Percentiles rank a stretch among this genome's conserved stretches.
These are phyloP conservation scores for Helleia helle DNA, from an alignment of 2,888 invertebrate species.

Conservation along the genomic window DNA sequence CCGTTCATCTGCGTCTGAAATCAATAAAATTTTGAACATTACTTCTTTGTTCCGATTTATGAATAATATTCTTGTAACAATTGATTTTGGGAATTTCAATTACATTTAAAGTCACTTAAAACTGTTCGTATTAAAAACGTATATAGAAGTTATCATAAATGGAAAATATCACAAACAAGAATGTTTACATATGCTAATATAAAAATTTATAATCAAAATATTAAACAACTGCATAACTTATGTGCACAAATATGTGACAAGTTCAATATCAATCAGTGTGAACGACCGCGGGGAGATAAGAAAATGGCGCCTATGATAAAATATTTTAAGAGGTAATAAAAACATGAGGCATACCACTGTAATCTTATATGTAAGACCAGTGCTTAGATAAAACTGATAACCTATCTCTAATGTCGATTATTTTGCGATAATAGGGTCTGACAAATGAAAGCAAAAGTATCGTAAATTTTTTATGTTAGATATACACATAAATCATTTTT, in stretches of 20 bases:
- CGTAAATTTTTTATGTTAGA: not conserved
- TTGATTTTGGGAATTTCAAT: too few species aligned
- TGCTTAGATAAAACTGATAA: not conserved
- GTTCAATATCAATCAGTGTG: constrained; percentile 62
- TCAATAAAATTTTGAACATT: too few species aligned
- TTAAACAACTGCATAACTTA: not conserved
- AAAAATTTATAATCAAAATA: too few species aligned
- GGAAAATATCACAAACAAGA: too few species aligned
- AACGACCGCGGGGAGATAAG: constrained; percentile 62
- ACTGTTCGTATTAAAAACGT: too few species aligned
- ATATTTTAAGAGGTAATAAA: constrained; percentile 1
- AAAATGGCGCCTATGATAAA: constrained; percentile 11
- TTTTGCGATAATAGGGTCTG: not conserved
- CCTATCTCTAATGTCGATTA: not conserved
- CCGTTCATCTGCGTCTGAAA: constrained; percentile 73
- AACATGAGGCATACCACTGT: not conserved
- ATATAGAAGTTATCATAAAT: too few species aligned
- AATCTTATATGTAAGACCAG: not conserved
- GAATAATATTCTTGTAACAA: too few species aligned
- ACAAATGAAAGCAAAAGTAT: not conserved
- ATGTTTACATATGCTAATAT: too few species aligned
- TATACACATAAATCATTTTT: too few species aligned
- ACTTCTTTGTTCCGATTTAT: too few species aligned
- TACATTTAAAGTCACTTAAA: too few species aligned
- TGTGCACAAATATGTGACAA: constrained; percentile 10